Percentiles rank a stretch among this genome's conserved stretches.
Conservation (phyloP, 2,113 vertebrate genomes). For the Talpa occidentalis region DNA sequence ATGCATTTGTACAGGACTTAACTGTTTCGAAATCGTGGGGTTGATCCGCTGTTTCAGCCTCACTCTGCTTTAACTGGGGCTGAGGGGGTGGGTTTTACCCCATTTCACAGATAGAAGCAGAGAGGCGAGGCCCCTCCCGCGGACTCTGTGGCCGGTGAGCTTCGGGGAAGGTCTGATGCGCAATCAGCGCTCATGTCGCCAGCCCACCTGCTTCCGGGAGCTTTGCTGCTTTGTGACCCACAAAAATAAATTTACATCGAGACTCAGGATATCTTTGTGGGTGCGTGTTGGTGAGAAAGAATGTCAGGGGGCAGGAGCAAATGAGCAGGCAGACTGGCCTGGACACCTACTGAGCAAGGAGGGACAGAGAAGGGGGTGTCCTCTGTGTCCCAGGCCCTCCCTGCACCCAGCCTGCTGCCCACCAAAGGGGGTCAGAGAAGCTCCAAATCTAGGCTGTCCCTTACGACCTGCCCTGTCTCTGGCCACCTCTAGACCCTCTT, state of each 20-base stretch:
- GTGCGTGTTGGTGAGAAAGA: not conserved
- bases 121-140: not conserved
- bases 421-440: not conserved
- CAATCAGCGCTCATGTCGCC: not conserved
- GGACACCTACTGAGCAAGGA: too few species aligned
- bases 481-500: not conserved
- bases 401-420: fast-evolving
- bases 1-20: not conserved
- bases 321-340: not conserved
- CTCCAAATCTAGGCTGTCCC: not conserved
- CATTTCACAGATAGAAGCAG: not conserved
- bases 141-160: not conserved
- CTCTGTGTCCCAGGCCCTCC: not conserved
- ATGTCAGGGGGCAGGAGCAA: not conserved
- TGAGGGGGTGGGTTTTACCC: not conserved
- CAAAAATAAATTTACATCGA: not conserved
- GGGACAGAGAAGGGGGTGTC: not conserved
- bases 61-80: not conserved
- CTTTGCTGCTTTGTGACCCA: not conserved
- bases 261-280: not conserved
- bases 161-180: not conserved
- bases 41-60: not conserved
- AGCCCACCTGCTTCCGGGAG: not conserved
- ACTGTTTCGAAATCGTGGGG: not conserved
- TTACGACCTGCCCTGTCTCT: too few species aligned